Base-by-base conservation (phyloP, 2,113 vertebrate genomes). In the Indicator indicator region DNA sequence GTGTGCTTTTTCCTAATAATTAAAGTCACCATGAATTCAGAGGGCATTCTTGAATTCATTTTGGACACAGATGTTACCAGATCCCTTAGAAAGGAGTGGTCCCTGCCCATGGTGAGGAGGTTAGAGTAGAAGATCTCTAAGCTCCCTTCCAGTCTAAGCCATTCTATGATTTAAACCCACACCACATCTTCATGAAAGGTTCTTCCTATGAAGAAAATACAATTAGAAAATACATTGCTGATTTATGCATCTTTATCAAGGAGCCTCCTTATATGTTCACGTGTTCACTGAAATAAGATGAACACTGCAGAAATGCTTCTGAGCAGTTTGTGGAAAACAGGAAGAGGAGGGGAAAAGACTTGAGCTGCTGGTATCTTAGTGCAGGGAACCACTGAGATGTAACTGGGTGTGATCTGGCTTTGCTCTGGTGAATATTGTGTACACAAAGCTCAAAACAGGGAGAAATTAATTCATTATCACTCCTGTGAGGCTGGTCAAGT, bases 301-400 rank as follows among this genome's bases (percentile, higher is more conserved):
- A 68, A 59, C 20, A 0, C n/a, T 23, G 9, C 1, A 5, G 83
- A 80, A 88, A n/a, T 0, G 0, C 18, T 55, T 62, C 16, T 5
- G 3, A 14, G 17, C 5, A 24, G 44, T 54, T 59, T 62, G 83
- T 86, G 83, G 79, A 36, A 70, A 86, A 83, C 76, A 80, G 86
- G 86, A 92, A 73, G 46, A 62, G 88, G 76, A 40, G 80, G 68
- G 46, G 63, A 40, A 6, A 12, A 6, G 68, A 33, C 3, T 0
- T 0, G 3, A 71, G 12, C 78, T 68, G 56, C 32, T 42, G 1
- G 14, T 52, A 0, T 55, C 42, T n/a, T 8, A 5, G 71, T 40
- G 63, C 44, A 60, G 86, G 12, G 44, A 44, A 33, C 33, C 32
- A 2, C 55, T 36, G 18, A 9, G 11, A 2, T 2, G 23, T 67